Evolutionary conservation across 2,888 invertebrate genomes (phyloP).

Genomic region (Pharmacophagus antenor): DNA sequence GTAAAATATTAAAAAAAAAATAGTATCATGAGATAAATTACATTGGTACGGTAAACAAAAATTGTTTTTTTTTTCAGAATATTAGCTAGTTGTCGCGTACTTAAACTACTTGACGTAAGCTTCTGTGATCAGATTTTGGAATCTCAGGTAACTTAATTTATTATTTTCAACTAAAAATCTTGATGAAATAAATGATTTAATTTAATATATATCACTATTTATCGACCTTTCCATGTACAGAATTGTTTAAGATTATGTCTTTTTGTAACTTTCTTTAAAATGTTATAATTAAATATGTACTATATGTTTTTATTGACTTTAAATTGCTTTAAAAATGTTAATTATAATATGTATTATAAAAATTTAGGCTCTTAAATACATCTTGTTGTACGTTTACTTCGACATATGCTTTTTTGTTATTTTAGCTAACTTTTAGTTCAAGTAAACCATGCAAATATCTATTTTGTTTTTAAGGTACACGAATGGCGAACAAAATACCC

Average conservation of each 20-base stretch:
- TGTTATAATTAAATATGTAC: too few species aligned
- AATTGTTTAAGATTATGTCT: too few species aligned
- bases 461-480: slow-evolving; percentile 58
- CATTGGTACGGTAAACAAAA: neutral
- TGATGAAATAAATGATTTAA: neutral
- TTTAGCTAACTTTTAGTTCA: neutral
- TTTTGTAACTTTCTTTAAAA: too few species aligned
- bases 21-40: neutral
- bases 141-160: slow-evolving; percentile 74
- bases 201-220: neutral
- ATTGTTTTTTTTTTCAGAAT: slow-evolving; percentile 72
- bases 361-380: too few species aligned
- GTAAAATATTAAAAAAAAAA: too few species aligned
- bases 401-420: neutral
- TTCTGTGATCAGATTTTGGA: slow-evolving; percentile 91
- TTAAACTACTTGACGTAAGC: slow-evolving; percentile 91
- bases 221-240: neutral
- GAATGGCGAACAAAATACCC: slow-evolving; percentile 84
- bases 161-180: too few species aligned
- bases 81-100: slow-evolving; percentile 83
- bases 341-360: too few species aligned
- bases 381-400: too few species aligned
- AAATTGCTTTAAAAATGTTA: too few species aligned
- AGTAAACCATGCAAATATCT: too few species aligned
- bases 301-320: too few species aligned